These are phyloP conservation scores for Campylorhamphus procurvoides DNA, from an alignment of 2,113 vertebrate species.

Conservation along the genomic window DNA sequence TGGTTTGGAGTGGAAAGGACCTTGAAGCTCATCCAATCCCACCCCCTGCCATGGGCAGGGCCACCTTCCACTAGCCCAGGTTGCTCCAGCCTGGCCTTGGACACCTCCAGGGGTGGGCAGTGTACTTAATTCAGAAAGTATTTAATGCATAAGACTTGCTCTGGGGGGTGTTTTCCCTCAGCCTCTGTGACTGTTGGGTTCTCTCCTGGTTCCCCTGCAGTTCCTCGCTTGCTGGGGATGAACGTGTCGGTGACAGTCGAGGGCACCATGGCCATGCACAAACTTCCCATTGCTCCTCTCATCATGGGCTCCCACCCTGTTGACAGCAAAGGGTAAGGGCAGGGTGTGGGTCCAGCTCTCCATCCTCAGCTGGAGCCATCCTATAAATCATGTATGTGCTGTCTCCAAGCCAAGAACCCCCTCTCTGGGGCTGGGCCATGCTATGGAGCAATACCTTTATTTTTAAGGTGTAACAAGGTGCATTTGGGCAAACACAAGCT, in stretches of 20 bases:
- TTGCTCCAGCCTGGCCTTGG: background rate
- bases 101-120: background rate
- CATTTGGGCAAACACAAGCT: background rate
- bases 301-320: conserved; percentile 96
- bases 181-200: background rate
- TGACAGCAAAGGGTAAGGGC: conserved; percentile 93
- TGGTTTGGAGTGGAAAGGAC: background rate
- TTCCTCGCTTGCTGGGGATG: conserved; percentile 89
- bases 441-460: background rate
- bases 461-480: background rate
- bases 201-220: conserved; percentile 65
- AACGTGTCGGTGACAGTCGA: conserved; percentile 92
- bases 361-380: background rate
- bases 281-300: conserved; percentile 94
- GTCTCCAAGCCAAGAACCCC: background rate
- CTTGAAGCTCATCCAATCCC: background rate
- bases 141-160: background rate
- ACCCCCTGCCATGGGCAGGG: background rate
- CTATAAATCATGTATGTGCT: rapidly evolving
- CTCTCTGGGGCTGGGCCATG: rapidly evolving
- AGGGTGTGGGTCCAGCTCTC: rapidly evolving
- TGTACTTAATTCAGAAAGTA: background rate
- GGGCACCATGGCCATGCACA: conserved; percentile 88
- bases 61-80: background rate
- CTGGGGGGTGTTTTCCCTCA: background rate